These are phyloP conservation scores for Heteromormyrus szaboi DNA, from an alignment of 2,797 vertebrate species.

Conservation along the genomic window DNA sequence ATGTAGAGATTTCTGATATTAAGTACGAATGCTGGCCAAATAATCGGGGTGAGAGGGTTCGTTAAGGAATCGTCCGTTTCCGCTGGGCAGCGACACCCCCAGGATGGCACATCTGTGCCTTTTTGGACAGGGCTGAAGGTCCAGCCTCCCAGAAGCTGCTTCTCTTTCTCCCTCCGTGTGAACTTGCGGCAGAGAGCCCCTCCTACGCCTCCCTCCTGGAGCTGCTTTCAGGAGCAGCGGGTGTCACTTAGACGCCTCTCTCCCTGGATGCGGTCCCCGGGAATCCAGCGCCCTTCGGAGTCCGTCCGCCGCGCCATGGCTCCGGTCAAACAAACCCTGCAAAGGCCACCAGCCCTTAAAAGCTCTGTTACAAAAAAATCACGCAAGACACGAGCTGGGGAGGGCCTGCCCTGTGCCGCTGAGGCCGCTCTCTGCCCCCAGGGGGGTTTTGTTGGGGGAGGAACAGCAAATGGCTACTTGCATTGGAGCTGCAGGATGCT, in stretches of 20 bases:
- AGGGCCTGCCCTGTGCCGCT: slow-evolving; percentile 51
- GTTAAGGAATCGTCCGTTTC: not conserved
- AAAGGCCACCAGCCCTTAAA: slow-evolving; percentile 20
- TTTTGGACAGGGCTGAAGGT: not conserved
- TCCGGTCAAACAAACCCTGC: not conserved
- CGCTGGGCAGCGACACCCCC: not conserved
- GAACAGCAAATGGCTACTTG: slow-evolving; percentile 47
- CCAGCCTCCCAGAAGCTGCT: not conserved
- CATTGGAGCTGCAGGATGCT: slow-evolving; percentile 57
- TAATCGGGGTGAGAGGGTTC: not conserved
- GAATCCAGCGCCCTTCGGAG: slow-evolving; percentile 27
- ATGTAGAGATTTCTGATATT: not conserved
- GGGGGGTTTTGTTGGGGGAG: slow-evolving; percentile 52
- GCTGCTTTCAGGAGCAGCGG: slow-evolving; percentile 35
- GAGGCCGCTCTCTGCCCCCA: slow-evolving; percentile 50
- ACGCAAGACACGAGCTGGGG: slow-evolving; percentile 18
- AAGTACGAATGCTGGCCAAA: not conserved
- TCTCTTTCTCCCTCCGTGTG: not conserved
- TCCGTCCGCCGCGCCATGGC: not conserved
- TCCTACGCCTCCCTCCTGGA: slow-evolving; percentile 5
- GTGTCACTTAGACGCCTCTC: slow-evolving; percentile 33
- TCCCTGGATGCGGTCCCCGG: slow-evolving; percentile 22
- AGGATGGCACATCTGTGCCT: not conserved
- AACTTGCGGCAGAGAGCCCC: not conserved
- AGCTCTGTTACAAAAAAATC: slow-evolving; percentile 23